Base-by-base conservation (phyloP, 2,797 vertebrate genomes). In the Catamblyrhynchus diadema region DNA sequence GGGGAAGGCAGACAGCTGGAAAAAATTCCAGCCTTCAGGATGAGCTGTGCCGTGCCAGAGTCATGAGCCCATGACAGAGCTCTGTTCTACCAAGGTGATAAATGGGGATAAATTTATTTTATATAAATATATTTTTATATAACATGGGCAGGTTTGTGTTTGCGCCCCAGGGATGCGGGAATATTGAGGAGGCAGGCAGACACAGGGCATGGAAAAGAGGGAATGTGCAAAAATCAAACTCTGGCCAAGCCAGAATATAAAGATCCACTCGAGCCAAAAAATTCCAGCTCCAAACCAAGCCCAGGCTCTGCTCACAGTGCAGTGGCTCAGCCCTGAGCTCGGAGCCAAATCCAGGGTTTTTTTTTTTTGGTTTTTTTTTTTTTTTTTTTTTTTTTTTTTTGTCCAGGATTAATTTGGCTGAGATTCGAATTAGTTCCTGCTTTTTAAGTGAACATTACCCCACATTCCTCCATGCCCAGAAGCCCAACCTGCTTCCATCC, bases 141-240 rank as follows among this genome's bases (percentile, higher is more conserved):
- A 22, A 2, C 15, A 19, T 3, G 33, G 71, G 21, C 18, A 64
- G 28, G 28, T 32, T 23, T 39, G 48, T 1, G 3, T 41, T 88
- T 51, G 56, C 18, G 21, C 64, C 30, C 15, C 8, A 4, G 48
- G 24, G 18, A 74, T 2, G 0, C 0, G 0, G n/a, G 13, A 83
- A 14, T 41, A 27, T 1, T 0, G 8, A 81, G 27, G 35, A 74
- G 3, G 22, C 21, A 79, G 67, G 45, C 2, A 0, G 8, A 16
- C 33, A 27, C 1, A 0, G 53, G 50, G 30, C 14, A 8, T 0
- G 0, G 18, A 33, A 57, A 24, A 5, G 15, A 53, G 12, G 19
- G 42, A 86, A 50, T 0, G 2, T 22, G 30, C 16, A 45, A 78
- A 94, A 74, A 8, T 25, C 53, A 41, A 75, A 54, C 35, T 65